Evolutionary conservation across 2,888 invertebrate species (phyloP), one percentile per base, ranked within the genome.

Genomic region (Synergus laeviventris): DNA sequence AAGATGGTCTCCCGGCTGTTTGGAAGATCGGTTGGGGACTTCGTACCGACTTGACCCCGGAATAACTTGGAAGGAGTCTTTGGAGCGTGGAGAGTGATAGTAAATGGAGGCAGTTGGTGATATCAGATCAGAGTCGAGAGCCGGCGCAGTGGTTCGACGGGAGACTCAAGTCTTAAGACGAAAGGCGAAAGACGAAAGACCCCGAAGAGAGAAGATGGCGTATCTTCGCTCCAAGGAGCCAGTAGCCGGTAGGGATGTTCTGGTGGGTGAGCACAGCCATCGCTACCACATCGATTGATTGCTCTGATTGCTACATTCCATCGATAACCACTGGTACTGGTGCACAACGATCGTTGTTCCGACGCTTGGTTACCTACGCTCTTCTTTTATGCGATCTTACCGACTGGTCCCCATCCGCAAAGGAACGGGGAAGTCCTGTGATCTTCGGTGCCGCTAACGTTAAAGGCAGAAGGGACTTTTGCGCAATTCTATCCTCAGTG

Each of bases 271-370:
- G 86, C 87, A 86, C 86, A 81, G 81, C 86, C 84, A 85, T 86
- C 84, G 87, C 87, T 87, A 86, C 86, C 85, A 84, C 84, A 85
- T 87, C 87, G 86, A 87, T 87, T 81, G 87, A 87, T 87, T 83
- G 86, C 83, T 81, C 82, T 81, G 87, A 87, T 87, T 84, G 86
- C 83, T 83, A 80, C 84, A 81, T 85, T 85, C 82, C 83, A 79
- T 84, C 84, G 85, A 86, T 86, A 86, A 82, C 70, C 76, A 77
- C 79, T 64, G 64, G 38, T 42, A 64, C 64, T 64, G 21, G 64
- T 64, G 64, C 64, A 64, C 64, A 64, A 64, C 38, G 64, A 64
- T 64, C 64, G 64, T 64, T 64, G 64, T 64, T 64, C 64, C 64
- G 64, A 64, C 64, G 62, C 38, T 62, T 62, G 64, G 64, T 64